Conservation (phyloP, 1,140 invertebrate species). For the Andricus grossulariae region DNA sequence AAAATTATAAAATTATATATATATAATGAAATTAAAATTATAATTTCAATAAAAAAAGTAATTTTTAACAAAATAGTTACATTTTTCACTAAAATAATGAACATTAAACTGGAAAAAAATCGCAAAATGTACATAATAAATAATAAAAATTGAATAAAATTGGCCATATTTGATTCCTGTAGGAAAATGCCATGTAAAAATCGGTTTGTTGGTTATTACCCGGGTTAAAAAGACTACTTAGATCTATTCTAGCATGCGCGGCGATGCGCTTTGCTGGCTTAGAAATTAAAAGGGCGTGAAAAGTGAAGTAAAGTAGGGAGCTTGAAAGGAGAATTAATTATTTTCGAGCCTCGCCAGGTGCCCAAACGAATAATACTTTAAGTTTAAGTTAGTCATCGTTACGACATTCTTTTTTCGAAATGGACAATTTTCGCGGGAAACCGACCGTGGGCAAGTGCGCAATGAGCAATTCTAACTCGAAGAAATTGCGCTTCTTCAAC, state of each 20-base stretch:
- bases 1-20: too few relatives aligned
- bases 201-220: too few relatives aligned
- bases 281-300: neutral
- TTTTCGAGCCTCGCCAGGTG: neutral
- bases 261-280: neutral
- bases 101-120: too few relatives aligned
- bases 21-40: too few relatives aligned
- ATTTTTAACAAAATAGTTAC: too few relatives aligned
- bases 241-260: neutral
- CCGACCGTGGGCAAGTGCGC: neutral
- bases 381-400: neutral
- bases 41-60: too few relatives aligned
- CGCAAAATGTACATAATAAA: too few relatives aligned
- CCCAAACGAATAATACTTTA: too few relatives aligned
- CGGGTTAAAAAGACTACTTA: neutral
- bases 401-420: slow-evolving; percentile 16
- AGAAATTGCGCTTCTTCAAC: slow-evolving; percentile 6
- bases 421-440: slow-evolving; percentile 12
- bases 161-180: too few relatives aligned
- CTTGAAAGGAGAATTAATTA: neutral
- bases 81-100: too few relatives aligned
- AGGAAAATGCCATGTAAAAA: too few relatives aligned
- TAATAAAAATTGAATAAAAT: too few relatives aligned
- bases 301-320: neutral
- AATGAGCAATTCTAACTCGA: neutral